Evolutionary conservation across 2,797 vertebrate species (phyloP).

Genomic region (Gobio occitaniae): DNA sequence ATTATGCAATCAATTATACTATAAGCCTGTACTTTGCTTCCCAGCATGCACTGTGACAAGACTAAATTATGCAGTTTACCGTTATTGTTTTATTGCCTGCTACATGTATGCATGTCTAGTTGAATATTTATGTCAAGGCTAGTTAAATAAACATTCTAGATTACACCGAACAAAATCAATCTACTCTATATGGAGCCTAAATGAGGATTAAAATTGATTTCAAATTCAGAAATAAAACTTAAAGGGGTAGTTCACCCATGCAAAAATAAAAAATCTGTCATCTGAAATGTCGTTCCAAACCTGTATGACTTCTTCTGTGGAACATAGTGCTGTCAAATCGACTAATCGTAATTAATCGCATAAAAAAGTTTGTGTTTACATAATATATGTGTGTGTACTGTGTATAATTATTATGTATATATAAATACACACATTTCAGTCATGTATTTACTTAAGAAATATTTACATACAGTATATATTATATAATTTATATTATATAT

Average conservation of each 20-base stretch:
- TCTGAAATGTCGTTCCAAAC: not conserved
- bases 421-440: no score
- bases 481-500: no score
- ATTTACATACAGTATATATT: no score
- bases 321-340: not conserved
- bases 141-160: not conserved
- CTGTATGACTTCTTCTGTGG: not conserved
- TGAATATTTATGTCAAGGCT: slow-evolving; percentile 1
- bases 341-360: no score
- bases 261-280: not conserved
- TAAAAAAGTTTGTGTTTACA: no score
- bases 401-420: no score
- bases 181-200: not conserved
- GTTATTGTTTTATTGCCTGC: not conserved
- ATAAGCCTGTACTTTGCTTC: no score
- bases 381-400: no score
- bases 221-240: not conserved
- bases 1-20: slow-evolving; percentile 2
- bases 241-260: not conserved
- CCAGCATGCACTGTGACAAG: no score
- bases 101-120: not conserved
- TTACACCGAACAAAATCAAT: not conserved
- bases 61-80: not conserved
- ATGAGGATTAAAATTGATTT: not conserved
- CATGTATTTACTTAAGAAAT: no score